Evolutionary conservation across 2,888 invertebrate species (phyloP).

Genomic region (Coelinius sp.): DNA sequence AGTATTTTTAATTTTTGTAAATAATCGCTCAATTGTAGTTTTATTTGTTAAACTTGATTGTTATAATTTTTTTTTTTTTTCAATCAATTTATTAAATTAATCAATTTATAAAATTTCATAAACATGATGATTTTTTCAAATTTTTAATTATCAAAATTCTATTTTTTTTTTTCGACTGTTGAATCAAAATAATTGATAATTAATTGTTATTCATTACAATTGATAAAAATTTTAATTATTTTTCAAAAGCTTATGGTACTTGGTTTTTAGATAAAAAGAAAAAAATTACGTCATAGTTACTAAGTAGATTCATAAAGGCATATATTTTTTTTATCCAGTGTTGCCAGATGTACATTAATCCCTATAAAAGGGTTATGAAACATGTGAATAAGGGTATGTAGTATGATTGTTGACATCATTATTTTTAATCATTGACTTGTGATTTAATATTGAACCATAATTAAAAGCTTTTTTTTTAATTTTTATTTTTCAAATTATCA

Average conservation of each 20-base stretch:
- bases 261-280: no score
- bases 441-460: neutral
- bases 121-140: no score
- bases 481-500: neutral
- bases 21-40: constrained; percentile 40
- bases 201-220: neutral
- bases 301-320: constrained; percentile 39
- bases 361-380: neutral
- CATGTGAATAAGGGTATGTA: constrained; percentile 1
- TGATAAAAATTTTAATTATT: neutral
- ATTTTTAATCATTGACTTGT: neutral
- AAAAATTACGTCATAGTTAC: constrained; percentile 32
- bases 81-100: no score
- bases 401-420: neutral
- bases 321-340: constrained; percentile 17
- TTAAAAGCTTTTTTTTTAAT: neutral
- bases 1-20: neutral
- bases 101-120: no score
- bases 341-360: constrained; percentile 24
- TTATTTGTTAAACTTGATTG: neutral
- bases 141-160: neutral
- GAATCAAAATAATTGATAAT: neutral
- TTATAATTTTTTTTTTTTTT: neutral
- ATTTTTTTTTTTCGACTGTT: constrained; percentile 11
- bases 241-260: constrained; percentile 8